These are phyloP conservation scores for Proales similis DNA, from an alignment of 1,140 invertebrate species.

Conservation along the genomic window DNA sequence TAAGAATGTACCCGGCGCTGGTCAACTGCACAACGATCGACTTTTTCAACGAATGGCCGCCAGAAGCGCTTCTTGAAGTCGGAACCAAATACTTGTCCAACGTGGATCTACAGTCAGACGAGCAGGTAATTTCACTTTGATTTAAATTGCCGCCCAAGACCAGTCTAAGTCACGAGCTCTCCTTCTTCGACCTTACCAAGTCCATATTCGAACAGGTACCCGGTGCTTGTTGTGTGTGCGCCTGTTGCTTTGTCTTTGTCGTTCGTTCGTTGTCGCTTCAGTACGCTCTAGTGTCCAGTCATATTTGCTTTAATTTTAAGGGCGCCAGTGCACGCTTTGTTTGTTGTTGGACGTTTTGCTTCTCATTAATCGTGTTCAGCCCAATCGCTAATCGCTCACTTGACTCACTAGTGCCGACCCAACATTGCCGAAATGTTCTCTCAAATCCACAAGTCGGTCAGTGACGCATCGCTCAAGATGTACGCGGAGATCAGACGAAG, in stretches of 20 bases:
- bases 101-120: slow-evolving; percentile 39
- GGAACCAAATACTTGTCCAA: slow-evolving; percentile 51
- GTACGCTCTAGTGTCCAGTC: too few relatives aligned
- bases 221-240: too few relatives aligned
- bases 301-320: too few relatives aligned
- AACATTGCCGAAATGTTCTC: slow-evolving; percentile 66
- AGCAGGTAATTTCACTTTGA: slow-evolving; percentile 37
- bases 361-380: too few relatives aligned
- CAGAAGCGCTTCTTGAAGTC: slow-evolving; percentile 74
- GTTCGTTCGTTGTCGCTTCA: too few relatives aligned
- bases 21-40: slow-evolving; percentile 78
- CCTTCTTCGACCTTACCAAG: background rate
- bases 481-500: slow-evolving; percentile 66
- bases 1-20: slow-evolving; percentile 73
- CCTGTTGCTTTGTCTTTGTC: too few relatives aligned
- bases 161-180: background rate
- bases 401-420: slow-evolving; percentile 46
- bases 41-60: slow-evolving; percentile 78
- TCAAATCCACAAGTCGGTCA: slow-evolving; percentile 68
- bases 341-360: too few relatives aligned
- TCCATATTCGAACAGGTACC: too few relatives aligned
- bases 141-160: too few relatives aligned
- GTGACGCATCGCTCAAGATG: slow-evolving; percentile 62
- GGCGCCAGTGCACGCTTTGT: too few relatives aligned
- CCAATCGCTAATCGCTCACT: too few relatives aligned